A percentile compares a stretch with the other conserved stretches of the same genome.
These are phyloP conservation scores for Chroicocephalus ridibundus DNA, from an alignment of 2,113 vertebrate species.

Conservation along the genomic window DNA sequence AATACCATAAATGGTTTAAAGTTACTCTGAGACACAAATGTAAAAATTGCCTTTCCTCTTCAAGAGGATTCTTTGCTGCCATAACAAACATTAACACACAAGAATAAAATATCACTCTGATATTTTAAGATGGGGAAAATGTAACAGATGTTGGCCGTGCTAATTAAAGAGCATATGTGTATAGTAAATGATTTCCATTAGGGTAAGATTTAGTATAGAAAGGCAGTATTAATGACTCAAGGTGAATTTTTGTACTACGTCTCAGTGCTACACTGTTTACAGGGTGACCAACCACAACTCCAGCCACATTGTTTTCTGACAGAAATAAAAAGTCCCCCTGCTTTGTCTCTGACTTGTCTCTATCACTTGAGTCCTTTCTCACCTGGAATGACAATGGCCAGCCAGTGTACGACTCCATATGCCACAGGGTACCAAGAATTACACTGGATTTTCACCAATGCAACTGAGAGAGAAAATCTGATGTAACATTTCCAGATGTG, in stretches of 20 bases:
- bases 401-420: accelerated
- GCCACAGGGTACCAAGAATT: neutral
- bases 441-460: neutral
- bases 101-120: neutral
- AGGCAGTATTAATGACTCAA: neutral
- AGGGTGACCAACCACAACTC: neutral
- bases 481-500: neutral
- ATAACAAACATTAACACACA: neutral
- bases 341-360: neutral
- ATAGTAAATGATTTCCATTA: neutral
- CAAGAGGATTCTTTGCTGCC: constrained; percentile 3
- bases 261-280: neutral
- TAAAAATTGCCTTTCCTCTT: constrained; percentile 31
- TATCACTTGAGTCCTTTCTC: neutral
- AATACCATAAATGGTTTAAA: constrained; percentile 57
- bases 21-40: constrained; percentile 44
- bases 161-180: constrained; percentile 27
- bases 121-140: neutral
- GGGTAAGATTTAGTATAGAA: neutral
- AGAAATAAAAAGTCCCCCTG: neutral
- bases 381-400: neutral
- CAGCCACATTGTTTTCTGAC: neutral
- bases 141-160: constrained; percentile 11
- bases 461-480: neutral
- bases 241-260: neutral